Conservation (phyloP, 2,888 invertebrate genomes). For the Tipula lateralis region DNA sequence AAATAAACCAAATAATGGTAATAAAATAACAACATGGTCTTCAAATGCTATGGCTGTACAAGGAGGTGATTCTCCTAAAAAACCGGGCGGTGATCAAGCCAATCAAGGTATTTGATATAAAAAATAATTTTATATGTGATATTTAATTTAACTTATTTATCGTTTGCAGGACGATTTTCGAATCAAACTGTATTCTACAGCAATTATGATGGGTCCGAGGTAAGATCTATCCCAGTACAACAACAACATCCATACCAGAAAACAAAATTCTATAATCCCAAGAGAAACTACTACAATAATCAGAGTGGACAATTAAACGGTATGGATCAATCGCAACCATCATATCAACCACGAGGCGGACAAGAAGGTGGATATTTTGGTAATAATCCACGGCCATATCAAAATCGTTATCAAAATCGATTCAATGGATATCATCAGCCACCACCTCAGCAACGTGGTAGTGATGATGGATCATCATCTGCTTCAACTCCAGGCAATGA, state of each 20-base stretch:
- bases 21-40: neutral
- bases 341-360: neutral
- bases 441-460: neutral
- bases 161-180: neutral
- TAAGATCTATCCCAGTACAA: neutral
- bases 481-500: constrained; percentile 41
- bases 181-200: neutral
- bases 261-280: neutral
- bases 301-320: neutral
- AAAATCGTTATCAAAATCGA: neutral
- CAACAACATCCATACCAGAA: constrained; percentile 24
- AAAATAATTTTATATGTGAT: neutral
- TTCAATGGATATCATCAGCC: constrained; percentile 19
- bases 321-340: neutral
- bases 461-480: constrained; percentile 38
- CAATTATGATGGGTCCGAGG: neutral
- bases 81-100: neutral
- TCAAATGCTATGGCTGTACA: neutral
- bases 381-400: constrained; percentile 19
- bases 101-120: neutral
- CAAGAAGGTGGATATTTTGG: neutral
- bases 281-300: neutral
- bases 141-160: no score
- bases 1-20: neutral
- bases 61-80: neutral